Evolutionary conservation across 2,113 vertebrate genomes (phyloP).

Genomic region (Atherinomorus stipes): DNA sequence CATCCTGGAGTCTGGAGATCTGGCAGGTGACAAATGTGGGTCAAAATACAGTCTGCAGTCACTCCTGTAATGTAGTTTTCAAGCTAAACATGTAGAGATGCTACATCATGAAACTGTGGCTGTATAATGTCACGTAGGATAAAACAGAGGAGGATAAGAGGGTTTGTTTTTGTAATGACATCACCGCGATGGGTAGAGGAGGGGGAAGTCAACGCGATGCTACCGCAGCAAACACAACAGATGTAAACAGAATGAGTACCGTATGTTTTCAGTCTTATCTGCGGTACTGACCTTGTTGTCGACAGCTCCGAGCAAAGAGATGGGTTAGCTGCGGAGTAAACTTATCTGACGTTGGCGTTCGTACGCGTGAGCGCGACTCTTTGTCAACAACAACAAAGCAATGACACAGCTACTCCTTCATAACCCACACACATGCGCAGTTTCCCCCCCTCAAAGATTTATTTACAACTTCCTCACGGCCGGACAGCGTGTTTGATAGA

Average conservation of each 20-base stretch:
- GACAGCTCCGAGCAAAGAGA: background rate
- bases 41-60: background rate
- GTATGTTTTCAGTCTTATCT: background rate
- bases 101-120: background rate
- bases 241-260: conserved; percentile 18
- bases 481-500: background rate
- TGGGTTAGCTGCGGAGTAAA: background rate
- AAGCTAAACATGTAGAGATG: background rate
- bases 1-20: conserved; percentile 78
- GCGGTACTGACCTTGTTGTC: conserved; percentile 53
- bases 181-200: conserved; percentile 9
- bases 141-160: background rate
- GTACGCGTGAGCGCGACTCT: background rate
- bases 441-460: background rate
- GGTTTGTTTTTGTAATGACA: conserved; percentile 42
- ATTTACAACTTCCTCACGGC: background rate
- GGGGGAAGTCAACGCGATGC: conserved; percentile 9
- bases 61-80: background rate
- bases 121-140: background rate
- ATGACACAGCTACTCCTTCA: conserved; percentile 13
- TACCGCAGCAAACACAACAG: background rate
- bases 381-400: conserved; percentile 24
- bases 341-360: conserved; percentile 21
- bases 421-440: background rate
- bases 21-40: background rate